Evolutionary conservation across 92 coral and sea anemone genomes (phyloP).

Genomic region (Zoanthus sociatus): DNA sequence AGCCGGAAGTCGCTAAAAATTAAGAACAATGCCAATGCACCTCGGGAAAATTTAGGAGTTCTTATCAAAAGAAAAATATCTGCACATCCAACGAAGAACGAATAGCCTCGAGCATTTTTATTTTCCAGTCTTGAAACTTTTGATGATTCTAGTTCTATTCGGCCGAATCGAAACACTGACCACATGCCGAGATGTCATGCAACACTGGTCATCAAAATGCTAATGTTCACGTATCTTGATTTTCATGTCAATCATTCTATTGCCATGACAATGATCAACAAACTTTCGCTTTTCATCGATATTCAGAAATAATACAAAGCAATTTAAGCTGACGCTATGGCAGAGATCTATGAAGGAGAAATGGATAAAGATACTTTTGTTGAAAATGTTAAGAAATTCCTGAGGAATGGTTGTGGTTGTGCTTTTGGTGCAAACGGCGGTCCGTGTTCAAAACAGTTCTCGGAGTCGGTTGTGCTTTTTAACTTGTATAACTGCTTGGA

Average conservation of each 20-base stretch:
- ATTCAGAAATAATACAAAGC: not conserved
- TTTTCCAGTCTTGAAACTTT: slow-evolving; percentile 27
- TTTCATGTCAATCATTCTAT: not conserved
- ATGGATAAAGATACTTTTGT: slow-evolving; percentile 37
- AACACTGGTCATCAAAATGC: slow-evolving; percentile 42
- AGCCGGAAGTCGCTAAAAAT: too few relatives aligned
- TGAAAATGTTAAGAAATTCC: slow-evolving; percentile 60
- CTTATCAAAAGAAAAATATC: not conserved
- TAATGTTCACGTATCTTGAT: not conserved
- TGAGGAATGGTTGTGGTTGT: slow-evolving; percentile 64
- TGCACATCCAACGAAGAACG: not conserved
- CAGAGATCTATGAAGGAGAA: slow-evolving; percentile 51
- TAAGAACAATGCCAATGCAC: too few relatives aligned
- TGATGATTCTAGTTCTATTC: not conserved
- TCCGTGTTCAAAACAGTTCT: slow-evolving; percentile 68
- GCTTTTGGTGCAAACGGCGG: slow-evolving; percentile 59
- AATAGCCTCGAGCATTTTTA: slow-evolving; percentile 7
- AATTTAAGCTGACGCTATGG: slow-evolving; percentile 25
- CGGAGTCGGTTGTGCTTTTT: slow-evolving; percentile 46
- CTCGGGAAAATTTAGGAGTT: too few relatives aligned
- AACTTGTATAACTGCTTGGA: slow-evolving; percentile 70
- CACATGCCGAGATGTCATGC: slow-evolving; percentile 38
- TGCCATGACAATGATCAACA: slow-evolving; percentile 41
- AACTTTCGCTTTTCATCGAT: slow-evolving; percentile 7
- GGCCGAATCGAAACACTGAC: slow-evolving; percentile 31